A percentile compares a stretch with the other conserved stretches of the same genome.
Conservation (phyloP, 2,797 vertebrate species). For the Clarias platycephalus region DNA sequence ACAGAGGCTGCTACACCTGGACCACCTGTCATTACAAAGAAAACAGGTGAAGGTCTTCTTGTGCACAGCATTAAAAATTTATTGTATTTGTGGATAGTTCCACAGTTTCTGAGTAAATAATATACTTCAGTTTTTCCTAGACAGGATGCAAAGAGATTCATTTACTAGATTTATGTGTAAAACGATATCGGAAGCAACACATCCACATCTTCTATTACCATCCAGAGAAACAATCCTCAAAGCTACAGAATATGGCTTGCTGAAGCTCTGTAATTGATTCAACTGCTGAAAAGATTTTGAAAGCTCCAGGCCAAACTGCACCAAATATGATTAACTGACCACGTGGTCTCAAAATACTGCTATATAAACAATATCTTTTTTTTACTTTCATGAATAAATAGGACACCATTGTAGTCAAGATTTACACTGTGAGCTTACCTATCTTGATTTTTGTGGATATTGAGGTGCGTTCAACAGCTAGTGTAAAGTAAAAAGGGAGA, state of each 20-base stretch:
- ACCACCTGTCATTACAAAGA: slow-evolving; percentile 74
- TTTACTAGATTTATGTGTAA: background rate
- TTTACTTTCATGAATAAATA: background rate
- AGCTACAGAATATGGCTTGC: background rate
- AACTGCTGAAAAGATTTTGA: background rate
- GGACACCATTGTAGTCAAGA: background rate
- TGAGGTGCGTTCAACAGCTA: slow-evolving; percentile 68
- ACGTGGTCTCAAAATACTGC: background rate
- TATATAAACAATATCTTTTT: background rate
- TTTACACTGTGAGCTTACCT: slow-evolving; percentile 64
- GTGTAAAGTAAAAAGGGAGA: slow-evolving; percentile 50
- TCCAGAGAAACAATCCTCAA: background rate
- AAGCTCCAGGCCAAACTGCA: background rate
- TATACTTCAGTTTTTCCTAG: background rate
- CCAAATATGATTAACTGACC: background rate
- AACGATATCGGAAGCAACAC: background rate
- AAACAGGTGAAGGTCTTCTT: slow-evolving; percentile 3
- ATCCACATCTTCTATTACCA: background rate
- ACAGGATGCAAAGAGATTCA: background rate
- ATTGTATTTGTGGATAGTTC: background rate
- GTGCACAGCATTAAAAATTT: background rate
- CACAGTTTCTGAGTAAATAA: background rate
- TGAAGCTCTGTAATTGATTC: background rate
- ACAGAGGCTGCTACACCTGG: slow-evolving; percentile 87
- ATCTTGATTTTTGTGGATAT: slow-evolving; percentile 72